A percentile compares a stretch with the other conserved stretches of the same genome.
phyloP scores from a whole-genome alignment of 2,888 invertebrate genomes.

The Drosophila fulvimacula region DNA sequence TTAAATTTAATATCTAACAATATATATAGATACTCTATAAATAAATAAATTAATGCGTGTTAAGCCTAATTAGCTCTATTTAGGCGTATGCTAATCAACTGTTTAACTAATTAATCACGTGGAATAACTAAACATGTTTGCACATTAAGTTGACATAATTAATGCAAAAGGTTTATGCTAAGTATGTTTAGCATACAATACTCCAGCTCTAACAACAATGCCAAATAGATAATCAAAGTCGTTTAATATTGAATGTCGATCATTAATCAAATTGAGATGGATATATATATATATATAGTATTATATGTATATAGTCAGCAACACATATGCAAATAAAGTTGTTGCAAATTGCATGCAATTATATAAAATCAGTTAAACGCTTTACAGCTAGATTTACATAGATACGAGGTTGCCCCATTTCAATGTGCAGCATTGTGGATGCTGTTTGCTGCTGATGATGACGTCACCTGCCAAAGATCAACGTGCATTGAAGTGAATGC shows the following conservation, averaged over 20 bases:
- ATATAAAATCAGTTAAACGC: constrained; percentile 23
- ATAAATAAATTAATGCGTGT: not conserved
- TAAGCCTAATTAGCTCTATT: constrained; percentile 12
- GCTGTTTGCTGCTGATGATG: constrained; percentile 4
- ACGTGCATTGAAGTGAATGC: constrained; percentile 50
- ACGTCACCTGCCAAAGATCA: constrained; percentile 60
- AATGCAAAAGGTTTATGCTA: constrained; percentile 46
- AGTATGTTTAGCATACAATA: constrained; percentile 41
- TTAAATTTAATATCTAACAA: not conserved
- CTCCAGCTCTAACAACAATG: constrained; percentile 27
- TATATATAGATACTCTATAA: not conserved
- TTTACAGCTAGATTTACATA: constrained; percentile 2
- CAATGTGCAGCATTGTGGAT: constrained; percentile 33
- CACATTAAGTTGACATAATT: constrained; percentile 47
- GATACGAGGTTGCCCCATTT: constrained; percentile 42
- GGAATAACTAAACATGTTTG: constrained; percentile 43
- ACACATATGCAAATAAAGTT: constrained; percentile 28
- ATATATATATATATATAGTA: not conserved
- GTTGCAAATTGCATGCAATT: constrained; percentile 39
- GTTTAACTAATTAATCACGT: constrained; percentile 42
- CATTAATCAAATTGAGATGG: constrained; percentile 35
- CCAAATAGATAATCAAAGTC: constrained; percentile 44
- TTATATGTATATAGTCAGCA: constrained; percentile 1
- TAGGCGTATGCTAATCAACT: constrained; percentile 43
- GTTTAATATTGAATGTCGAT: constrained; percentile 20